Evolutionary conservation across 2,797 vertebrate species (phyloP).

Genomic region (Brachymystax lenok): DNA sequence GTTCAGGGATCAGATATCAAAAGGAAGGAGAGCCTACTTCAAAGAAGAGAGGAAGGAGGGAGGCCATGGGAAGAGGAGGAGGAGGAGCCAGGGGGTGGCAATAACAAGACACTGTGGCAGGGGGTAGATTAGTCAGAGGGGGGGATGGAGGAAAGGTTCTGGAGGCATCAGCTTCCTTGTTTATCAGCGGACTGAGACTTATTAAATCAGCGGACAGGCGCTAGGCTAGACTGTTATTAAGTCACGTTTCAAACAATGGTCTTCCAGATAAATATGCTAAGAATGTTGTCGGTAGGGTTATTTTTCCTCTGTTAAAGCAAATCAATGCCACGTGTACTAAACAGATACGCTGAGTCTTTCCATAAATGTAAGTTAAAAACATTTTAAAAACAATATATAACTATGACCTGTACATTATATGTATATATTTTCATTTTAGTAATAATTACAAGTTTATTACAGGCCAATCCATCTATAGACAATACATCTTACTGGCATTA

Average conservation of each 20-base stretch:
- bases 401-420: constrained; percentile 71
- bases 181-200: constrained; percentile 3
- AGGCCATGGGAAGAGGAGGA: constrained; percentile 3
- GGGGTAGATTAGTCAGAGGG: constrained; percentile 52
- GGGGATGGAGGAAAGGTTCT: neutral
- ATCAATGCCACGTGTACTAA: neutral
- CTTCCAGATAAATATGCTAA: constrained; percentile 19
- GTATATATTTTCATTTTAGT: constrained; percentile 67
- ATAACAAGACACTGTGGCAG: constrained; percentile 51
- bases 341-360: neutral
- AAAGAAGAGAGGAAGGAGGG: constrained; percentile 13
- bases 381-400: constrained; percentile 66
- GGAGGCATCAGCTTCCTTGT: constrained; percentile 12
- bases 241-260: constrained; percentile 19
- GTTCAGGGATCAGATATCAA: neutral
- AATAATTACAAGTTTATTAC: constrained; percentile 73
- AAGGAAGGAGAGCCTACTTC: neutral
- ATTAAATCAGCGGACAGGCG: neutral
- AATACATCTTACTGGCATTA: constrained; percentile 67
- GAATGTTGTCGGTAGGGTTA: constrained; percentile 17
- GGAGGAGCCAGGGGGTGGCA: neutral
- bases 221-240: neutral
- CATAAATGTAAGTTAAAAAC: no score
- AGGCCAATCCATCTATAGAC: constrained; percentile 64
- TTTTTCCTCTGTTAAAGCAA: neutral